phyloP scores from a whole-genome alignment of 1,140 invertebrate species.

The Pogonognathellus flavescens region DNA sequence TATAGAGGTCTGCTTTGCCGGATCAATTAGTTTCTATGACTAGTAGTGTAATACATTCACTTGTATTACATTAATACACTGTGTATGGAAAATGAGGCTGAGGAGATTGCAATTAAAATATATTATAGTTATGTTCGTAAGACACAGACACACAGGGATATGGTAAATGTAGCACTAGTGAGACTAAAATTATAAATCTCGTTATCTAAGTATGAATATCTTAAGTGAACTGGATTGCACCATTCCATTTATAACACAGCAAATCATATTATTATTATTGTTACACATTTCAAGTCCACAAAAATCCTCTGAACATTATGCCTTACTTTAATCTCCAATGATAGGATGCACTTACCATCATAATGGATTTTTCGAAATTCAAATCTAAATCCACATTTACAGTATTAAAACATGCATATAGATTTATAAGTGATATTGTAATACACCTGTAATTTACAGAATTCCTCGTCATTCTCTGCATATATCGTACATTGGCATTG shows the following conservation, averaged over 20 bases:
- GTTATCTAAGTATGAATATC: background rate
- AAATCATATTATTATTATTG: background rate
- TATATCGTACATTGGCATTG: no score
- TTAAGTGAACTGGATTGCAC: conserved; percentile 6
- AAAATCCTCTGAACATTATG: no score
- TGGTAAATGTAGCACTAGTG: conserved; percentile 1
- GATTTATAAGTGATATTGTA: no score
- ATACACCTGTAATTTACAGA: no score
- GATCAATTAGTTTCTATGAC: conserved; percentile 54
- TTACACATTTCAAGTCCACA: no score
- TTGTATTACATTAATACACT: background rate
- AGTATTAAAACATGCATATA: no score
- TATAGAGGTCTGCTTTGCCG: conserved; percentile 52
- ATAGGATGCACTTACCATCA: no score
- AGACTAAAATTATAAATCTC: conserved; percentile 19
- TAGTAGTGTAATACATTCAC: conserved; percentile 4
- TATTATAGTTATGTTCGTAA: background rate
- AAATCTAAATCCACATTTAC: no score
- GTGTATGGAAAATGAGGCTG: conserved; percentile 33
- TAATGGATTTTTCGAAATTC: no score
- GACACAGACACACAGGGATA: background rate
- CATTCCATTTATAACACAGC: background rate
- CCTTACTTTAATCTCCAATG: no score
- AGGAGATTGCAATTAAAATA: conserved; percentile 33
- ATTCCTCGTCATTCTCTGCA: no score